Conservation (phyloP, 2,113 vertebrate species). For the Trichomycterus rosablanca region DNA sequence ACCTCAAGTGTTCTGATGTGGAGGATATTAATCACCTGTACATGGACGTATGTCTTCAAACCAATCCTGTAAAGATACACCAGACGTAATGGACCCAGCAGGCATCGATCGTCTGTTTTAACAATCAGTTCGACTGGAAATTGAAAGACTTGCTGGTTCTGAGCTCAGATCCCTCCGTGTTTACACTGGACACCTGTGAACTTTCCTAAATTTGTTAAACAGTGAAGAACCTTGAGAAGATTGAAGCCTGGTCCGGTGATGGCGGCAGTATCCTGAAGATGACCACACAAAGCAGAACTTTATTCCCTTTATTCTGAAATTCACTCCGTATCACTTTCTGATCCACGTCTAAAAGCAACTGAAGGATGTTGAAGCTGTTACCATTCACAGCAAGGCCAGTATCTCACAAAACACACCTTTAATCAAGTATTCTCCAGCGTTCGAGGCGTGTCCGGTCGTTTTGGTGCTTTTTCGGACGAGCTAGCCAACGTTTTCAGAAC, state of each 20-base stretch:
- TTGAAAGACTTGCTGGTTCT: constrained; percentile 2
- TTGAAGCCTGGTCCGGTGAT: not conserved
- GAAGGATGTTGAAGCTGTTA: no score
- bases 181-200: constrained; percentile 9
- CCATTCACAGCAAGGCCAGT: no score
- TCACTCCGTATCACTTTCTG: no score
- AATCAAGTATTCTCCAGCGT: not conserved
- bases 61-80: constrained; percentile 49
- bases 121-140: not conserved
- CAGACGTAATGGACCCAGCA: constrained; percentile 39
- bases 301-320: no score
- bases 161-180: constrained; percentile 42
- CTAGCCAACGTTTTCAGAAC: constrained; percentile 37
- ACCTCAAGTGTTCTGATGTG: constrained; percentile 80
- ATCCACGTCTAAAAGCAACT: no score
- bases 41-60: constrained; percentile 61
- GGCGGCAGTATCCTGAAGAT: not conserved
- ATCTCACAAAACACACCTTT: no score
- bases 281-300: not conserved
- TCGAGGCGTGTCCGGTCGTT: not conserved
- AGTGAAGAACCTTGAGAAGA: not conserved
- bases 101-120: constrained; percentile 10
- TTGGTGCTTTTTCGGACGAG: constrained; percentile 26
- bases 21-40: constrained; percentile 58
- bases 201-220: not conserved